Conservation (phyloP, 1,140 invertebrate genomes). For the Magallana gigas region DNA sequence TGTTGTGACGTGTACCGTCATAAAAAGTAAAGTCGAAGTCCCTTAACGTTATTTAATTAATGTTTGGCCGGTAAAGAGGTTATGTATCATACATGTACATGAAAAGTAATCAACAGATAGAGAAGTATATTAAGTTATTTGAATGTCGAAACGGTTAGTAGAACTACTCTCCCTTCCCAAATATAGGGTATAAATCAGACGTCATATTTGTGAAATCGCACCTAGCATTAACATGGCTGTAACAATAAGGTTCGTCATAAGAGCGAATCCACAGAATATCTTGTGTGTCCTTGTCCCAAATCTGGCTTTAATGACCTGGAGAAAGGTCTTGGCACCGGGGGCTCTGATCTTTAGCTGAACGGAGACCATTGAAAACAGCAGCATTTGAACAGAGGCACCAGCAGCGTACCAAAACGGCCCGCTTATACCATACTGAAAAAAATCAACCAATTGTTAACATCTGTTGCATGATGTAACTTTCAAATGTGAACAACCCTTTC, state of each 20-base stretch:
- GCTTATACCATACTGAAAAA: constrained; percentile 73
- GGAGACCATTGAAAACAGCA: constrained; percentile 79
- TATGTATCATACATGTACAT: no score
- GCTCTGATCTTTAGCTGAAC: constrained; percentile 76
- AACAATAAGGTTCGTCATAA: constrained; percentile 79
- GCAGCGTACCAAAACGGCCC: constrained; percentile 80
- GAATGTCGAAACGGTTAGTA: no score
- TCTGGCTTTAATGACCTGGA: constrained; percentile 77
- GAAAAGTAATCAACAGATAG: no score
- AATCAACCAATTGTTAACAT: not conserved
- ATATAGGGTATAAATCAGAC: no score
- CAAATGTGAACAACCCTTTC: no score
- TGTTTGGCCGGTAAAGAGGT: no score
- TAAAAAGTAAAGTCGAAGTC: no score
- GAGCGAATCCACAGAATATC: constrained; percentile 76
- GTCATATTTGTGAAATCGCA: constrained; percentile 54
- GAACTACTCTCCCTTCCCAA: no score
- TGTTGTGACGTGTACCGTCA: no score
- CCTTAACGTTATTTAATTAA: no score
- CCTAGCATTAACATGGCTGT: constrained; percentile 79
- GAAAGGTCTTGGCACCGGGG: constrained; percentile 79
- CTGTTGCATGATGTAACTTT: no score
- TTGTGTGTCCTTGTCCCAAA: constrained; percentile 78
- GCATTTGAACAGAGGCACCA: constrained; percentile 79
- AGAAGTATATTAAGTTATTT: no score